Evolutionary conservation across 2,797 vertebrate species (phyloP).

Genomic region (Crocodylus rhombifer): DNA sequence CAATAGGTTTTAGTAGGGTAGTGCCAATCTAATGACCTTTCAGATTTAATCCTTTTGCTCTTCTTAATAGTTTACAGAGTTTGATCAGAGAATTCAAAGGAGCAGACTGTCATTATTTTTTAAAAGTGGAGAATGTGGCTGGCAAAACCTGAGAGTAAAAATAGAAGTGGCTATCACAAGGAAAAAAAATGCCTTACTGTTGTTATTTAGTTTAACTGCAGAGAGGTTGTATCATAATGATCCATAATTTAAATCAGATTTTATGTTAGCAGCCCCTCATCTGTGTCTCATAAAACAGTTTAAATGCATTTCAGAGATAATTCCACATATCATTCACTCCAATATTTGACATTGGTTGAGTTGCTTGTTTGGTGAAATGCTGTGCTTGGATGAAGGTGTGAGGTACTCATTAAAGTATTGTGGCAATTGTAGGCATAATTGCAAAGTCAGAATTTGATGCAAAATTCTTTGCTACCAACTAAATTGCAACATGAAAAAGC

Average conservation of each 20-base stretch:
- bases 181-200: background rate
- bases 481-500: background rate
- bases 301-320: constrained; percentile 59
- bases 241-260: constrained; percentile 51
- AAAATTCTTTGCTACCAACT: background rate
- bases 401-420: background rate
- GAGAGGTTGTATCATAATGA: constrained; percentile 34
- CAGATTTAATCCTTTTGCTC: constrained; percentile 41
- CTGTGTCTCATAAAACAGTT: constrained; percentile 9
- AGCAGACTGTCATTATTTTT: constrained; percentile 16
- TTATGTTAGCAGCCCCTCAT: constrained; percentile 39
- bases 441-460: background rate
- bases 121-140: background rate
- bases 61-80: constrained; percentile 32
- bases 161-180: background rate
- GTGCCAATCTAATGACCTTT: constrained; percentile 43
- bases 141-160: background rate
- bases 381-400: background rate
- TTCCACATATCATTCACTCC: constrained; percentile 29
- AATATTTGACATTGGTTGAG: constrained; percentile 21
- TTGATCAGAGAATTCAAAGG: constrained; percentile 47
- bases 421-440: background rate
- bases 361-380: background rate
- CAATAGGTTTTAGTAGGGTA: background rate
- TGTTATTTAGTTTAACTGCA: constrained; percentile 23